Conservation (phyloP, 2,888 invertebrate genomes). For the Diplolepis rosae region DNA sequence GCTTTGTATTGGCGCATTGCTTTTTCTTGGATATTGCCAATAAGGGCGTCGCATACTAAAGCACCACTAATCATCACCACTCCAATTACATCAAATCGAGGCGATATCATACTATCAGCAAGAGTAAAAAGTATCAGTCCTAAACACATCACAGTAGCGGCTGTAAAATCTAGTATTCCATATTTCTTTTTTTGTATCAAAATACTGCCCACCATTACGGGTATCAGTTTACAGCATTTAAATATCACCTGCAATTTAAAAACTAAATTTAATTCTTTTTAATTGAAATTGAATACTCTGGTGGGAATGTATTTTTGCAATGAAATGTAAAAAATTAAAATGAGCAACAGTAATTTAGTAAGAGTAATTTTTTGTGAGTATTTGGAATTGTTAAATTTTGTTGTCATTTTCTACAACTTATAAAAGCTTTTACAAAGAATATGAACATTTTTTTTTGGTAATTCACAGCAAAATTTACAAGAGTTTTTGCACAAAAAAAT, state of each 20-base stretch:
- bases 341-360: too few species aligned
- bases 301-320: not conserved
- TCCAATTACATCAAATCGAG: slow-evolving; percentile 83
- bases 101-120: slow-evolving; percentile 84
- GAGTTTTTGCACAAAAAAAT: too few species aligned
- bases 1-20: slow-evolving; percentile 90
- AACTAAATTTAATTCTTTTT: not conserved
- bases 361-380: too few species aligned
- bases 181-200: slow-evolving; percentile 93
- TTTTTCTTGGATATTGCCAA: slow-evolving; percentile 98
- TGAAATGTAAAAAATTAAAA: too few species aligned
- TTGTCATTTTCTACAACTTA: too few species aligned
- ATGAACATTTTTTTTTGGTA: too few species aligned
- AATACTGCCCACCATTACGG: slow-evolving; percentile 95
- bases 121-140: slow-evolving; percentile 94
- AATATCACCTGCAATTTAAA: slow-evolving; percentile 83
- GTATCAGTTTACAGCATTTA: slow-evolving; percentile 97
- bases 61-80: slow-evolving; percentile 88
- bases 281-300: not conserved
- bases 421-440: too few species aligned
- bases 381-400: too few species aligned
- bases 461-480: too few species aligned
- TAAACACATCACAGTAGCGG: slow-evolving; percentile 90
- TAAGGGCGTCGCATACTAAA: slow-evolving; percentile 93
- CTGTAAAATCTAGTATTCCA: slow-evolving; percentile 86